Percentiles rank a stretch among this genome's conserved stretches.
Conservation (phyloP, 2,113 vertebrate species). For the Misgurnus anguillicaudatus region DNA sequence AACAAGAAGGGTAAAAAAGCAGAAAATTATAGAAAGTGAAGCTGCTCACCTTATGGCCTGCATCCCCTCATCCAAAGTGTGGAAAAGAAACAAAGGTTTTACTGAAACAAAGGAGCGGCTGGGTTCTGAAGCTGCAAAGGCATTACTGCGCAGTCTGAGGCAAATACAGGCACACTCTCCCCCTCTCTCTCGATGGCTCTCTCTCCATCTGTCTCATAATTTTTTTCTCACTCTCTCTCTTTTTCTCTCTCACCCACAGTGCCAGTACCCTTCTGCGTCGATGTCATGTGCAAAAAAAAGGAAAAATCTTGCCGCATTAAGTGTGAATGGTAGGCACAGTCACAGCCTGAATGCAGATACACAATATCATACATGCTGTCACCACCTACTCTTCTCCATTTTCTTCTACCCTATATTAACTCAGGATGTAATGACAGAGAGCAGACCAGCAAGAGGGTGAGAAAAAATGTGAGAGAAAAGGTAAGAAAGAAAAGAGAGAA, state of each 20-base stretch:
- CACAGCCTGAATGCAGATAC: constrained; percentile 47
- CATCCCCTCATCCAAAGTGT: constrained; percentile 68
- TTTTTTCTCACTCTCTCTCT: constrained; percentile 42
- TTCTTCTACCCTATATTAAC: neutral
- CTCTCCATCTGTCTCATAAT: constrained; percentile 35
- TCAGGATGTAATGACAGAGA: constrained; percentile 28
- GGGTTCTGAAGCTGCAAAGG: constrained; percentile 17
- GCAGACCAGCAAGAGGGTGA: neutral
- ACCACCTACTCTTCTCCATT: constrained; percentile 18
- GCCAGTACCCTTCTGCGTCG: constrained; percentile 54
- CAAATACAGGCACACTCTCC: constrained; percentile 24
- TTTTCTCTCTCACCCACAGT: constrained; percentile 29
- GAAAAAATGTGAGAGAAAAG: constrained; percentile 24
- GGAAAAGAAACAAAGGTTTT: constrained; percentile 63
- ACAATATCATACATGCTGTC: constrained; percentile 18
- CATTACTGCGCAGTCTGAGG: constrained; percentile 45
- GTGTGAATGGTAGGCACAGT: constrained; percentile 49
- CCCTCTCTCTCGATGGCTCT: constrained; percentile 33
- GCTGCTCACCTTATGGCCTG: constrained; percentile 71
- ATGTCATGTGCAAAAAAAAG: constrained; percentile 48
- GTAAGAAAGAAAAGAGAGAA: constrained; percentile 5
- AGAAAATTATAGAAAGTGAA: constrained; percentile 11
- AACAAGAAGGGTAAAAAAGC: constrained; percentile 43
- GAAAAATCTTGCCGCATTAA: constrained; percentile 58
- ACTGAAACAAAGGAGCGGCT: constrained; percentile 47